Evolutionary conservation across 2,888 invertebrate genomes (phyloP).

Genomic region (Ophion costatus): DNA sequence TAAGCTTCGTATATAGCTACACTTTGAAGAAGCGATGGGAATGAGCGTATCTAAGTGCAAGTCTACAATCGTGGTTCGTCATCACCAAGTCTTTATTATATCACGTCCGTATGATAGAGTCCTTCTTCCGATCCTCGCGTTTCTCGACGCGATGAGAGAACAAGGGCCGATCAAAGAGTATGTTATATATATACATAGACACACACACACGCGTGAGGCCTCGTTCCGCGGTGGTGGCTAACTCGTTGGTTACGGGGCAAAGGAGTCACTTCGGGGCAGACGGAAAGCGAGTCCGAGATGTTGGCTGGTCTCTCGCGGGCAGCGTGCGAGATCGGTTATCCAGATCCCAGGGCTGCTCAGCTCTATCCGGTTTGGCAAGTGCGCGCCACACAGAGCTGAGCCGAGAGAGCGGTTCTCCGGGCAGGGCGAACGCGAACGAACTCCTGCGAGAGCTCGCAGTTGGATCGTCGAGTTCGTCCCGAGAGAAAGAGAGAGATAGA

Average conservation of each 20-base stretch:
- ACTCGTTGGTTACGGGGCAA: constrained; percentile 13
- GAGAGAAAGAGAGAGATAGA: not conserved
- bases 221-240: not conserved
- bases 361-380: constrained; percentile 77
- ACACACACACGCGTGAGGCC: not conserved
- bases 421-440: constrained; percentile 47
- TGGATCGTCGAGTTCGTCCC: constrained; percentile 17
- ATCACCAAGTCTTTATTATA: no score
- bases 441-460: constrained; percentile 22
- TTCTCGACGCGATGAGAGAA: no score
- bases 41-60: no score
- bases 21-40: no score
- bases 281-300: constrained; percentile 17
- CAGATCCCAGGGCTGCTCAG: constrained; percentile 69
- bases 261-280: constrained; percentile 32
- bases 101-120: no score
- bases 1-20: no score
- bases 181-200: no score
- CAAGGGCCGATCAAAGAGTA: no score
- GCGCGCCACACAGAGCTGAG: constrained; percentile 60
- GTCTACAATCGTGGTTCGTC: no score
- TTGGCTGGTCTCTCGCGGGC: constrained; percentile 23
- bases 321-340: constrained; percentile 74
- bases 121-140: no score
- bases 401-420: constrained; percentile 57